Conservation (phyloP, 1,140 invertebrate genomes). For the Paramacrobiotus metropolitanus region DNA sequence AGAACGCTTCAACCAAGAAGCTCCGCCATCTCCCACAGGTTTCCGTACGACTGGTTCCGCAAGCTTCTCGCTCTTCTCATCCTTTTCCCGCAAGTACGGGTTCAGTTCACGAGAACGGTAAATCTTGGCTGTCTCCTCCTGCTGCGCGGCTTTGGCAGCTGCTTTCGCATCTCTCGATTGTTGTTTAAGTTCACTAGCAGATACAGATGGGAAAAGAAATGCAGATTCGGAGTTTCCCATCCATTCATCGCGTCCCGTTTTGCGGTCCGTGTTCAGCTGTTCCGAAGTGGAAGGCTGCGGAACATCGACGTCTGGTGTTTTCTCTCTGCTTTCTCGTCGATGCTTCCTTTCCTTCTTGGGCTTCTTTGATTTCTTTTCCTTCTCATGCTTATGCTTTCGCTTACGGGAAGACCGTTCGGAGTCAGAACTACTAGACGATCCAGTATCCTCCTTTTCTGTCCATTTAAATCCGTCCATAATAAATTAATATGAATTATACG, state of each 20-base stretch:
- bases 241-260: not conserved
- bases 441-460: not conserved
- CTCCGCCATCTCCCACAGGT: constrained; percentile 22
- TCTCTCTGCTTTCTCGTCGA: not conserved
- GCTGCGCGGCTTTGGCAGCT: not conserved
- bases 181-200: not conserved
- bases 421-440: no score
- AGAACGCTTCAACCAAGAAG: constrained; percentile 32
- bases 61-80: constrained; percentile 48
- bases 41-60: constrained; percentile 15
- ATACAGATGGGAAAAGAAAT: not conserved
- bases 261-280: not conserved
- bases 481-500: no score
- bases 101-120: constrained; percentile 43
- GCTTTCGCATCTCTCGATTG: not conserved
- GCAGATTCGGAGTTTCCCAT: not conserved
- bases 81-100: constrained; percentile 63
- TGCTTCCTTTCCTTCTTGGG: not conserved
- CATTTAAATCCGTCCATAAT: not conserved
- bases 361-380: not conserved
- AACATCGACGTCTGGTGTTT: not conserved
- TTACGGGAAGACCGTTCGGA: not conserved
- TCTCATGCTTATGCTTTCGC: not conserved
- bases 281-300: not conserved
- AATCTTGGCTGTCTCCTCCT: not conserved